phyloP scores from a whole-genome alignment of 2,888 invertebrate genomes.

The Merodon equestris region DNA sequence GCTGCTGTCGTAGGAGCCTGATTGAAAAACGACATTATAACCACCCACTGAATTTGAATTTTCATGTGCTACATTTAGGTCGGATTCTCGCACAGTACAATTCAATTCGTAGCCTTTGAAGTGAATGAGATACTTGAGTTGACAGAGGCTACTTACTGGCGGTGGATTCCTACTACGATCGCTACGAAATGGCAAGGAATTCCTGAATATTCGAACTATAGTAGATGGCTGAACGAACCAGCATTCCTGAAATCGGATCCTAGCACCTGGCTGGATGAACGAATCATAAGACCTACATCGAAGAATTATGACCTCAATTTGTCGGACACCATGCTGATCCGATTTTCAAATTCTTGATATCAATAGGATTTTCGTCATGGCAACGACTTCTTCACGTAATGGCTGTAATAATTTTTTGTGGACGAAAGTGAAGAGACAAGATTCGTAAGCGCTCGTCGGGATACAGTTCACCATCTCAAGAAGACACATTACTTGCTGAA shows the following conservation, averaged over 20 bases:
- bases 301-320: constrained; percentile 16
- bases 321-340: constrained; percentile 6
- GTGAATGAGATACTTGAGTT: background rate
- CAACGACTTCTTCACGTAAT: background rate
- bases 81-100: background rate
- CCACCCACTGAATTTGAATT: background rate
- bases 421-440: constrained; percentile 1
- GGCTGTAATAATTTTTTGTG: constrained; percentile 3
- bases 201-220: too few species aligned
- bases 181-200: too few species aligned
- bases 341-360: background rate
- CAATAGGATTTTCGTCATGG: constrained; percentile 23
- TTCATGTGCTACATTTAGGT: background rate
- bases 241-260: too few species aligned
- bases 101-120: background rate
- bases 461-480: constrained; percentile 15
- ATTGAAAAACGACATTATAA: background rate
- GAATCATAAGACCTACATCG: too few species aligned
- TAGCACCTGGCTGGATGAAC: too few species aligned
- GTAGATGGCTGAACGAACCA: too few species aligned
- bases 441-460: background rate
- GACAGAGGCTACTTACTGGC: background rate
- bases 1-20: background rate
- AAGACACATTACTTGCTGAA: constrained; percentile 10
- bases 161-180: too few species aligned